Conservation (phyloP, 2,113 vertebrate species). For the Meleagris gallopavo region DNA sequence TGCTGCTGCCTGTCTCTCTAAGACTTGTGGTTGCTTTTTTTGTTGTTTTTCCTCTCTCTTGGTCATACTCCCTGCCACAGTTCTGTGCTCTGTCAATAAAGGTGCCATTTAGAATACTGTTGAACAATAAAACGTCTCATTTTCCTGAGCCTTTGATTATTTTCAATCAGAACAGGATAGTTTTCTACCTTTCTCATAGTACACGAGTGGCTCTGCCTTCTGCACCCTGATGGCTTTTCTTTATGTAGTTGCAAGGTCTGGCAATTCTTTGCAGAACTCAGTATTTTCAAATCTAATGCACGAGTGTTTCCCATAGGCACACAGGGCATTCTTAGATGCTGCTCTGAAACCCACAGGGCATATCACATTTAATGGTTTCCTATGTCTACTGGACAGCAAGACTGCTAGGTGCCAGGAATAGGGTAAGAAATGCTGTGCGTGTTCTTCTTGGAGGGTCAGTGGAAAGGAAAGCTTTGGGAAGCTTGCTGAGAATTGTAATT, state of each 20-base stretch:
- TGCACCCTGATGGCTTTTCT: background rate
- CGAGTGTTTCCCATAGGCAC: background rate
- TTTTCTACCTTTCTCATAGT: background rate
- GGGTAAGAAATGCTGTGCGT: background rate
- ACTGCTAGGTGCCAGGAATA: background rate
- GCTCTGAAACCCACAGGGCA: background rate
- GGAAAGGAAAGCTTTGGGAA: background rate
- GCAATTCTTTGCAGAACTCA: conserved; percentile 18
- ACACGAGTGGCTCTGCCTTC: background rate
- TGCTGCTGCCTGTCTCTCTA: background rate
- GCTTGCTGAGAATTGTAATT: background rate
- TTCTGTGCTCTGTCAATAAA: background rate
- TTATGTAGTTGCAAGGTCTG: conserved; percentile 28
- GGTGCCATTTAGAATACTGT: background rate
- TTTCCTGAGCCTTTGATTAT: background rate
- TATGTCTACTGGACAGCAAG: background rate
- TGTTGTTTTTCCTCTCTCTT: background rate
- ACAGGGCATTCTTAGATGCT: background rate
- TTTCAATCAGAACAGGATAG: background rate
- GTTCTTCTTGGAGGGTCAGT: background rate
- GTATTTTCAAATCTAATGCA: background rate
- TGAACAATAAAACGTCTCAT: background rate
- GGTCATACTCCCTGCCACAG: background rate
- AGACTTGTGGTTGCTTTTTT: background rate
- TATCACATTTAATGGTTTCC: background rate